Percentiles rank a stretch among this genome's conserved stretches.
phyloP scores from a whole-genome alignment of 2,797 vertebrate genomes.

The Gallinago solitaria region DNA sequence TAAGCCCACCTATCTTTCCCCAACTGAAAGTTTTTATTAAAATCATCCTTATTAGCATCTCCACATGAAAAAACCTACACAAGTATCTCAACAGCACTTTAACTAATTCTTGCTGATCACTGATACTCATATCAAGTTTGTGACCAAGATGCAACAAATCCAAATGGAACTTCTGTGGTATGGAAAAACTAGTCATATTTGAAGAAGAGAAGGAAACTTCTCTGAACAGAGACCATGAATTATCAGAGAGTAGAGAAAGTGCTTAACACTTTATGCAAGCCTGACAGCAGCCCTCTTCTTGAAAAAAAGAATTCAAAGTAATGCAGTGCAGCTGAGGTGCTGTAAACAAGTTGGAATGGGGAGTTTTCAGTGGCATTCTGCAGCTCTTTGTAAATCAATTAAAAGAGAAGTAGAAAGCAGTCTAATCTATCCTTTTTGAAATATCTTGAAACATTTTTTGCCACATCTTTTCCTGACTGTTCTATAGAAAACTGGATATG shows the following conservation, averaged over 20 bases:
- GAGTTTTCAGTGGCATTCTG: slow-evolving; percentile 1
- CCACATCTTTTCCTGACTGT: background rate
- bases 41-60: background rate
- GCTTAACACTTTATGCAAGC: background rate
- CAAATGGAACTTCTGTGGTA: background rate
- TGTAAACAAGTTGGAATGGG: background rate
- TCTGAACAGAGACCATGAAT: background rate
- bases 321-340: background rate
- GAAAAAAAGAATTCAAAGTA: background rate
- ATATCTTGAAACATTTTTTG: slow-evolving; percentile 55
- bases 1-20: background rate
- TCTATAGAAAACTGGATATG: background rate
- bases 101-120: background rate
- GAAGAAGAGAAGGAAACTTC: background rate
- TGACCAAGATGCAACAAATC: background rate
- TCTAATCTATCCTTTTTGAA: slow-evolving; percentile 47
- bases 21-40: background rate
- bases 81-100: background rate
- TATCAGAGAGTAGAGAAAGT: background rate
- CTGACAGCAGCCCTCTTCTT: background rate
- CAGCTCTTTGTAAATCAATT: slow-evolving; percentile 50
- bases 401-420: slow-evolving; percentile 12
- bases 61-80: background rate
- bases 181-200: background rate
- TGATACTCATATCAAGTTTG: background rate